These are phyloP conservation scores for Glossophaga mutica DNA, from an alignment of 2,797 vertebrate species.

Conservation along the genomic window DNA sequence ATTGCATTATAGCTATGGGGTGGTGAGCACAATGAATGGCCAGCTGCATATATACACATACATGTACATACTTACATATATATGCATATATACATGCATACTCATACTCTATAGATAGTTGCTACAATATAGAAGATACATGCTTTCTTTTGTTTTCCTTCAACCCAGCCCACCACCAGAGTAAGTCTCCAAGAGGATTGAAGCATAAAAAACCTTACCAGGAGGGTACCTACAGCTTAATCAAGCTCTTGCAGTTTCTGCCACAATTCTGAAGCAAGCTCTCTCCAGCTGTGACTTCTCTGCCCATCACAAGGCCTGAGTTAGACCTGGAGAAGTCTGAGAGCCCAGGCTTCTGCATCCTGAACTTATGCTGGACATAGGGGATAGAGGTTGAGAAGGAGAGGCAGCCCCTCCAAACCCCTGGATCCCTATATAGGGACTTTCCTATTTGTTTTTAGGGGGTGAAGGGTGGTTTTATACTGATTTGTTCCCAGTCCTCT, in stretches of 20 bases:
- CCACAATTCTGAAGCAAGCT: background rate
- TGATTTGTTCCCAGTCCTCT: background rate
- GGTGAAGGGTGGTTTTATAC: background rate
- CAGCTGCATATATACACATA: background rate
- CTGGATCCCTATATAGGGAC: background rate
- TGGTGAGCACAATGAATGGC: background rate
- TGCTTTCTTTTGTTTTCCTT: background rate
- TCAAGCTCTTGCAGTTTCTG: background rate
- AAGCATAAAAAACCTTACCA: background rate
- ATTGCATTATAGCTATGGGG: background rate
- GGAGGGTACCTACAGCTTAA: background rate
- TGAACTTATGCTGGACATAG: background rate
- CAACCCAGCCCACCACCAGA: background rate
- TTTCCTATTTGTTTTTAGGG: background rate
- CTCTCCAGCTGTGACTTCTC: background rate
- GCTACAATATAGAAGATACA: background rate
- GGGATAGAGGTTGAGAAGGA: background rate
- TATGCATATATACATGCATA: background rate
- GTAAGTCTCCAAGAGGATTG: background rate
- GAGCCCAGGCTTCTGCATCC: background rate
- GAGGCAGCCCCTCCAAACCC: background rate
- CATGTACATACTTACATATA: background rate
- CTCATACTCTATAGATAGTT: background rate
- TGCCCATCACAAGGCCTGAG: background rate
- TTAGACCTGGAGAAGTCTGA: background rate